Percentiles rank a stretch among this genome's conserved stretches.
Evolutionary conservation across 2,797 vertebrate genomes (phyloP).

Genomic region (Enteromius unitaeniatus): DNA sequence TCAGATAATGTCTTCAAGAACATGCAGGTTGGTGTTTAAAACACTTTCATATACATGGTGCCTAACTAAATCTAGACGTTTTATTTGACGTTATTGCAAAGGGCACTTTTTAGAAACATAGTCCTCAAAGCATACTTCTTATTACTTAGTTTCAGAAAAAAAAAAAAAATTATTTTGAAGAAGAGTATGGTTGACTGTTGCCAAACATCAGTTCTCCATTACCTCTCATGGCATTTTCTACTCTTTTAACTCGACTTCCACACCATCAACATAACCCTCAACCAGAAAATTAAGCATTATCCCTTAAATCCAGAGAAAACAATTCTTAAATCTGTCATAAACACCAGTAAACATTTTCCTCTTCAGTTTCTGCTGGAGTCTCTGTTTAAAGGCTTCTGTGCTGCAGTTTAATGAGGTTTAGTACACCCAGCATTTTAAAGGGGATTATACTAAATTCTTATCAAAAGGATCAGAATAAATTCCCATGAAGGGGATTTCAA

Average conservation of each 20-base stretch:
- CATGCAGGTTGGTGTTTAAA: constrained; percentile 88
- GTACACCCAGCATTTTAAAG: not conserved
- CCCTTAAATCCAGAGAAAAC: not conserved
- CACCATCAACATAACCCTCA: not conserved
- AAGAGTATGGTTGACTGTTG: not conserved
- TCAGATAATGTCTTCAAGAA: constrained; percentile 91
- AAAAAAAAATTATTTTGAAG: not conserved
- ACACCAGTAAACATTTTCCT: not conserved
- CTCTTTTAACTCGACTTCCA: not conserved
- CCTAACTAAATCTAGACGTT: not conserved
- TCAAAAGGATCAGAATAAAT: not conserved
- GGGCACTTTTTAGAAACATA: not conserved
- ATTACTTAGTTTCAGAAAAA: not conserved
- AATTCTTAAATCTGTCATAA: not conserved
- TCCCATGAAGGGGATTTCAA: not conserved
- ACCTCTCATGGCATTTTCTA: not conserved
- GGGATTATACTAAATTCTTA: constrained; percentile 12
- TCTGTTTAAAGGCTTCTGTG: not conserved
- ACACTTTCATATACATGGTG: not conserved
- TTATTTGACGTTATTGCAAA: not conserved
- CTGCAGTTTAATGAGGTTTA: constrained; percentile 13
- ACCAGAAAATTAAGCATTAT: constrained; percentile 15
- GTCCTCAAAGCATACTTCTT: no score
- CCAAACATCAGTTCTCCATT: not conserved
- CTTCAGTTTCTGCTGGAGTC: not conserved